These are phyloP conservation scores for Sarcophaga variegata DNA, from an alignment of 2,888 invertebrate species.

Conservation along the genomic window DNA sequence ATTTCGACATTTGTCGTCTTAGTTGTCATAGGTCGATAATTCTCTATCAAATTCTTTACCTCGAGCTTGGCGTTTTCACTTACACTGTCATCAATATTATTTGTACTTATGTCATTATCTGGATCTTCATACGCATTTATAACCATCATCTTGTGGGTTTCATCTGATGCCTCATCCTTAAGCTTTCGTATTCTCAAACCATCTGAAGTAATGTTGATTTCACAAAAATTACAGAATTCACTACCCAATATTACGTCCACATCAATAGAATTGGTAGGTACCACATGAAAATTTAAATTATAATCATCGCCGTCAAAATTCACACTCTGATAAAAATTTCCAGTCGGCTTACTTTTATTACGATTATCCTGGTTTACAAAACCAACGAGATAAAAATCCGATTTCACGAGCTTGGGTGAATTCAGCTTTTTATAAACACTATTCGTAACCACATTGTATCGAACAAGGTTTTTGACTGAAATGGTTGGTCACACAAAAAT, in stretches of 20 bases:
- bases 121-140: slow-evolving; percentile 23
- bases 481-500: slow-evolving; percentile 5
- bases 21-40: slow-evolving; percentile 71
- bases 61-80: slow-evolving; percentile 42
- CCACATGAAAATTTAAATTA: slow-evolving; percentile 46
- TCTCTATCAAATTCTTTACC: slow-evolving; percentile 63
- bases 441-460: slow-evolving; percentile 28
- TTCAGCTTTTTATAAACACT: not conserved
- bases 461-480: slow-evolving; percentile 20
- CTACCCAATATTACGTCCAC: slow-evolving; percentile 42
- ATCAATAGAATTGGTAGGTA: slow-evolving; percentile 33
- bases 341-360: slow-evolving; percentile 7
- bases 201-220: slow-evolving; percentile 34
- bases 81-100: slow-evolving; percentile 30
- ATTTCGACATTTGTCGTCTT: slow-evolving; percentile 70
- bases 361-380: slow-evolving; percentile 21
- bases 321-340: slow-evolving; percentile 15
- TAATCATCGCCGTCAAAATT: slow-evolving; percentile 27
- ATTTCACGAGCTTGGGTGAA: slow-evolving; percentile 2
- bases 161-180: not conserved
- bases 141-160: slow-evolving; percentile 29
- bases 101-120: too few relatives aligned
- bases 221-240: slow-evolving; percentile 35
- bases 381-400: slow-evolving; percentile 27
- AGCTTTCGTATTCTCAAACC: slow-evolving; percentile 41